These are phyloP conservation scores for Amaurobius ferox DNA, from an alignment of 2,888 invertebrate species.

Conservation along the genomic window DNA sequence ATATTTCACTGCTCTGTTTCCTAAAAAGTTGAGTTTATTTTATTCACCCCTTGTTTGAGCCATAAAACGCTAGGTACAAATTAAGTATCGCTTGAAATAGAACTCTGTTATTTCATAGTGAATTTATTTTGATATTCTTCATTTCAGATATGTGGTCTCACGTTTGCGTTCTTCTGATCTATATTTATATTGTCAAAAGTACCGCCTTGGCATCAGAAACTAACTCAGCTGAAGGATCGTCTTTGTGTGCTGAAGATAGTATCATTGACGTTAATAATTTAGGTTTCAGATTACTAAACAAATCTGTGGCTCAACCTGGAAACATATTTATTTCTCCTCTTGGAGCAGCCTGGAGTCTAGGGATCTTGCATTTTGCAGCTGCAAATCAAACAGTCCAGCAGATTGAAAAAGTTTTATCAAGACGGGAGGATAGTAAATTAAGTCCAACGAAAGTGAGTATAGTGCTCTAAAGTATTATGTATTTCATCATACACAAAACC, in stretches of 20 bases:
- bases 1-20: too few species aligned
- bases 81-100: too few species aligned
- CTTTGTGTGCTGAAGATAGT: not conserved
- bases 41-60: too few species aligned
- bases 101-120: too few species aligned
- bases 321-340: slow-evolving; percentile 8
- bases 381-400: not conserved
- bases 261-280: slow-evolving; percentile 1
- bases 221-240: not conserved
- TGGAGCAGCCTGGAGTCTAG: not conserved
- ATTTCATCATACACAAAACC: too few species aligned
- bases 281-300: not conserved
- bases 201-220: not conserved
- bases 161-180: too few species aligned
- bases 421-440: not conserved
- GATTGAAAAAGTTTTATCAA: not conserved
- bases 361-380: slow-evolving; percentile 4
- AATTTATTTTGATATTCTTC: too few species aligned
- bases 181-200: too few species aligned
- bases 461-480: too few species aligned
- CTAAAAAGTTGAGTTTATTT: too few species aligned
- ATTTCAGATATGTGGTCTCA: not conserved
- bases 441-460: not conserved
- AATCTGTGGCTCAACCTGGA: not conserved
- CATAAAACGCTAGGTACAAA: too few species aligned